A percentile compares a stretch with the other conserved stretches of the same genome.
These are phyloP conservation scores for Brienomyrus brachyistius DNA, from an alignment of 2,113 vertebrate genomes.

Conservation along the genomic window DNA sequence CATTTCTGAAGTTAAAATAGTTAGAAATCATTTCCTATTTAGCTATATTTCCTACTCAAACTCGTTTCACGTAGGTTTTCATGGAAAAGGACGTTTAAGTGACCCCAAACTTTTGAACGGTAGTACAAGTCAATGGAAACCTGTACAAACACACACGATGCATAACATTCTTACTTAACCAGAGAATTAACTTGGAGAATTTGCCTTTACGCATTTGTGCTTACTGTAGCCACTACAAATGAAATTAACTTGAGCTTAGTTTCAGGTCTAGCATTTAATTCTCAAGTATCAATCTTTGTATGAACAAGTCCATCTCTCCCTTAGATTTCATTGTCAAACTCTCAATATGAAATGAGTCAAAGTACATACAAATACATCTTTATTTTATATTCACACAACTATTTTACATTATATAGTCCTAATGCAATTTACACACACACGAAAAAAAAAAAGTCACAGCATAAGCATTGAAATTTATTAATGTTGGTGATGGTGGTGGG, in stretches of 20 bases:
- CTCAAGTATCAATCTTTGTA: not conserved
- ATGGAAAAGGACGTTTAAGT: no score
- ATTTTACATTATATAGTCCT: conserved; percentile 76
- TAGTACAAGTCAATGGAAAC: no score
- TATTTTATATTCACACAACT: conserved; percentile 99
- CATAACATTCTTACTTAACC: not conserved
- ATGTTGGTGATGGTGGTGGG: conserved; percentile 16
- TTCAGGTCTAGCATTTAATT: not conserved
- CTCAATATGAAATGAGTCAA: conserved; percentile 12
- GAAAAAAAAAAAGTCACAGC: conserved; percentile 74
- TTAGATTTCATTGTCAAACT: not conserved
- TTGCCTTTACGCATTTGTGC: not conserved
- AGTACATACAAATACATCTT: conserved; percentile 72
- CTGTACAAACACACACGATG: not conserved
- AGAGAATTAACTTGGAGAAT: not conserved
- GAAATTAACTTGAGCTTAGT: not conserved
- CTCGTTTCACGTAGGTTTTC: no score
- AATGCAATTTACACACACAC: conserved; percentile 86
- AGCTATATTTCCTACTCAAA: no score
- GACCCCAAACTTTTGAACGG: no score
- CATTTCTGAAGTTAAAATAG: no score
- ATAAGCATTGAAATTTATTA: conserved; percentile 32
- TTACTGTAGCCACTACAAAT: not conserved
- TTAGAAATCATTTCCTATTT: no score
- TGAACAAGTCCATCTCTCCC: not conserved